Conservation (phyloP, 2,797 vertebrate genomes). For the Benthosema pterotum region DNA sequence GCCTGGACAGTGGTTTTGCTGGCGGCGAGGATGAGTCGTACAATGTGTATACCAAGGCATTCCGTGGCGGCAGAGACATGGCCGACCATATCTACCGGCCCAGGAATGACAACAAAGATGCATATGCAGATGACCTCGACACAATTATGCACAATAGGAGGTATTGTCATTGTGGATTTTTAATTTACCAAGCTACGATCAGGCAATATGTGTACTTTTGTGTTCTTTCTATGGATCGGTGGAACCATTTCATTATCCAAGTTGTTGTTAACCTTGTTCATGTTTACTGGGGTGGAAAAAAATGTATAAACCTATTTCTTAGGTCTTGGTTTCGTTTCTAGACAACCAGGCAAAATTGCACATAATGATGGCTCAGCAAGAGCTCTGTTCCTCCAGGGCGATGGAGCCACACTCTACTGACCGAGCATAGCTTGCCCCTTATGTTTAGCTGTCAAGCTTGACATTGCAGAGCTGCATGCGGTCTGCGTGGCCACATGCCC, state of each 20-base stretch:
- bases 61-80: conserved; percentile 91
- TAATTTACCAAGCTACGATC: too few relatives aligned
- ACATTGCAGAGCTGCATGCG: conserved; percentile 41
- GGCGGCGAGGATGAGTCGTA: conserved; percentile 95
- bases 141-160: conserved; percentile 89
- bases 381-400: conserved; percentile 38
- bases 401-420: conserved; percentile 41
- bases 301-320: conserved; percentile 15
- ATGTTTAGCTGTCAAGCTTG: conserved; percentile 56
- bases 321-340: conserved; percentile 38
- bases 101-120: conserved; percentile 91
- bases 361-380: conserved; percentile 49
- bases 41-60: conserved; percentile 95
- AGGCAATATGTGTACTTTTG: too few relatives aligned
- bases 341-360: conserved; percentile 14
- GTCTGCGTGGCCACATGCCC: conserved; percentile 28
- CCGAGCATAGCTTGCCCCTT: conserved; percentile 52
- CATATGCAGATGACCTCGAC: conserved; percentile 91
- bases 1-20: conserved; percentile 96
- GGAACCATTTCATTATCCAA: not conserved
- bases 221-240: not conserved
- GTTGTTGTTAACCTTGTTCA: conserved; percentile 2
- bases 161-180: conserved; percentile 57
- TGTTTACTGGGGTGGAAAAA: not conserved
- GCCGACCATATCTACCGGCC: conserved; percentile 96